Evolutionary conservation across 2,113 vertebrate genomes (phyloP).

Genomic region (Scytalopus superciliaris): DNA sequence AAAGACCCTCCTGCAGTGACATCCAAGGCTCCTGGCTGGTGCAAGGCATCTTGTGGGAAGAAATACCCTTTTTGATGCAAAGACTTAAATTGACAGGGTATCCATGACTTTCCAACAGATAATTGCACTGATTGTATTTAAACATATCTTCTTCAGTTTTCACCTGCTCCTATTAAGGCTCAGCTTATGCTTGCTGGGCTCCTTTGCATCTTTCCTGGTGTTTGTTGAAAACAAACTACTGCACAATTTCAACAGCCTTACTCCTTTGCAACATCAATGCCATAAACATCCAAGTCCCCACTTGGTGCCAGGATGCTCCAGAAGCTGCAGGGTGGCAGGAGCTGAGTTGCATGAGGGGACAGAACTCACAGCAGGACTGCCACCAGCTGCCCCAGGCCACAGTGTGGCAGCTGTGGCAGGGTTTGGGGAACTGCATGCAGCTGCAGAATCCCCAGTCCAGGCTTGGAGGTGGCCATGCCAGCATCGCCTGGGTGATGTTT

Average conservation of each 20-base stretch:
- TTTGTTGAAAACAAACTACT: neutral
- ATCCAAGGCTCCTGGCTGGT: neutral
- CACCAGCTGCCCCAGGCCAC: neutral
- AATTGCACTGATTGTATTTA: neutral
- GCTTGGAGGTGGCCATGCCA: neutral
- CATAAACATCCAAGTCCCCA: accelerated
- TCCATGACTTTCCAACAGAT: accelerated
- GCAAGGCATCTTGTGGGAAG: neutral
- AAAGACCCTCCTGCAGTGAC: neutral
- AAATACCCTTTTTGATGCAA: neutral
- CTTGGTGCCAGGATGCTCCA: neutral
- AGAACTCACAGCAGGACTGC: neutral
- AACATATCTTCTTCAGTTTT: neutral
- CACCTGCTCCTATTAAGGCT: neutral
- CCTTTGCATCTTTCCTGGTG: neutral
- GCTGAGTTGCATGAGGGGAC: neutral
- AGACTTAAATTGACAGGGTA: neutral
- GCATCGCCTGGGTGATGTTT: neutral
- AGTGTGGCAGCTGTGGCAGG: neutral
- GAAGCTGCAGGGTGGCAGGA: neutral
- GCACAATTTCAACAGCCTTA: neutral
- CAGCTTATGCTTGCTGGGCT: neutral
- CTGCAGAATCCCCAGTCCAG: neutral
- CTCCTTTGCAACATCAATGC: accelerated
- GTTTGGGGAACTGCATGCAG: neutral